Evolutionary conservation across 2,888 invertebrate species (phyloP).

Genomic region (Mylabris sibirica): DNA sequence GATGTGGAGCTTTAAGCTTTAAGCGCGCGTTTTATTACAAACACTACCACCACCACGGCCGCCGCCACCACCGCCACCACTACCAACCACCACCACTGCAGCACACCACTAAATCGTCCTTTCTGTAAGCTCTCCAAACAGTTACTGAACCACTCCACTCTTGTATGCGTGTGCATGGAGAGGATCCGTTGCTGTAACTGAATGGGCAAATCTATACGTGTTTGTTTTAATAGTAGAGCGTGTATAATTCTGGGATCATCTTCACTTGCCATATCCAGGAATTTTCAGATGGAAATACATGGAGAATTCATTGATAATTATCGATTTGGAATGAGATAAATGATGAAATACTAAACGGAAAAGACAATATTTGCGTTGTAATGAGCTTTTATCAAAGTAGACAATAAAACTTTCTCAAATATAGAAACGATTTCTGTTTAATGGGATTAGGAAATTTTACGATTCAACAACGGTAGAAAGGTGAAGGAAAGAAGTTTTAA

Average conservation of each 20-base stretch:
- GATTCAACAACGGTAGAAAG: background rate
- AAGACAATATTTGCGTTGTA: too few species aligned
- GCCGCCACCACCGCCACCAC: background rate
- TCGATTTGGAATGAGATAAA: too few species aligned
- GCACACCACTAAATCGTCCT: background rate
- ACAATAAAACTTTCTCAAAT: background rate
- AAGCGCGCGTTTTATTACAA: background rate
- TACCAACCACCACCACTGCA: background rate
- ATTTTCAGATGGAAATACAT: too few species aligned
- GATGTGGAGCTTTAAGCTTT: conserved; percentile 1
- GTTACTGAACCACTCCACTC: conserved; percentile 1
- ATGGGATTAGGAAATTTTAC: background rate
- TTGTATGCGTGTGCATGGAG: background rate
- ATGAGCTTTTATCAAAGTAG: background rate
- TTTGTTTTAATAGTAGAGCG: background rate
- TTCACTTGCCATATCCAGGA: background rate
- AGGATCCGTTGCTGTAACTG: background rate
- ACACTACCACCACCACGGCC: background rate
- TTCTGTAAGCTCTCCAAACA: conserved; percentile 8
- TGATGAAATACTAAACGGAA: too few species aligned
- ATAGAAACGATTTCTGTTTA: background rate
- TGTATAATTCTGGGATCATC: background rate
- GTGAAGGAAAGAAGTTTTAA: background rate
- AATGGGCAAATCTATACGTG: background rate
- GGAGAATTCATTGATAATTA: too few species aligned